Evolutionary conservation across 2,888 invertebrate species (phyloP).

Genomic region (Hanleya hanleyi): DNA sequence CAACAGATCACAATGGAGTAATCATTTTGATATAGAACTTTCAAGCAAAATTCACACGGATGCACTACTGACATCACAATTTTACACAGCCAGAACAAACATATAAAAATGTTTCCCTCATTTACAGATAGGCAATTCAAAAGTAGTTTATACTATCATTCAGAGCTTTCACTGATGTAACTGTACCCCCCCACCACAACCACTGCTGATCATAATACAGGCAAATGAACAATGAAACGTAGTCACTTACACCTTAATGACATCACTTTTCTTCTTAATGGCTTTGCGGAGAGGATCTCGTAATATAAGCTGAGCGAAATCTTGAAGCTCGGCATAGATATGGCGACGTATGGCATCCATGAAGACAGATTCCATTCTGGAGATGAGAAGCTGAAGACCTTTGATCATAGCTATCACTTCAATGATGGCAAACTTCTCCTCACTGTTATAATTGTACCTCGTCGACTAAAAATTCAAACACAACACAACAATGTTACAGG

Average conservation of each 20-base stretch:
- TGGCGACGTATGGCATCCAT: conserved; percentile 91
- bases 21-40: too few relatives aligned
- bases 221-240: too few relatives aligned
- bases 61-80: too few relatives aligned
- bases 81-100: too few relatives aligned
- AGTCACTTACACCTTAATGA: conserved; percentile 78
- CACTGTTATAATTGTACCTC: conserved; percentile 96
- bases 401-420: conserved; percentile 99
- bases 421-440: conserved; percentile 97
- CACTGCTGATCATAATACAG: too few relatives aligned
- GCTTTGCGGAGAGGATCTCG: conserved; percentile 96
- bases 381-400: conserved; percentile 93
- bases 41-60: too few relatives aligned
- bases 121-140: too few relatives aligned
- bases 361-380: conserved; percentile 97
- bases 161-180: too few relatives aligned
- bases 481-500: not conserved
- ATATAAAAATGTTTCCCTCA: too few relatives aligned
- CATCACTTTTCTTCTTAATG: conserved; percentile 97
- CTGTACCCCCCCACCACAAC: too few relatives aligned
- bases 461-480: conserved; percentile 86
- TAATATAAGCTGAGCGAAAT: conserved; percentile 92
- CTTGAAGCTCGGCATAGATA: conserved; percentile 97
- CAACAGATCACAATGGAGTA: too few relatives aligned
- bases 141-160: too few relatives aligned